Conservation (phyloP, 2,797 vertebrate genomes). For the Pristis pectinata region DNA sequence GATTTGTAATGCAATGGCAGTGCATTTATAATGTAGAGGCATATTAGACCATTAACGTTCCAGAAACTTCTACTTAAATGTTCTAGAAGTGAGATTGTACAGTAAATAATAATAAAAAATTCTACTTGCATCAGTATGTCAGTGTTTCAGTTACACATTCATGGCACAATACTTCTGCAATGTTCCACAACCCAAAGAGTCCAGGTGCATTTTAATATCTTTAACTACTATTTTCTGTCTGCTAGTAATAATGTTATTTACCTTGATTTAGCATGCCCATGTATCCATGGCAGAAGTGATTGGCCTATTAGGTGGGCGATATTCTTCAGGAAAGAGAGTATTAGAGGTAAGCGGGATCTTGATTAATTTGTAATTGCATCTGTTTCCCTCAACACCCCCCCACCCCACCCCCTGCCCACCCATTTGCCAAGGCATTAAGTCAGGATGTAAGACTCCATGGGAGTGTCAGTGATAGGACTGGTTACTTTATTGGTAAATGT, state of each 20-base stretch:
- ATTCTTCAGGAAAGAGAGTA: conserved; percentile 65
- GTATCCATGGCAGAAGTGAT: conserved; percentile 92
- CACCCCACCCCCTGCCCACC: no score
- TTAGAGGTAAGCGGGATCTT: conserved; percentile 67
- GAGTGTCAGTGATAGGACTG: no score
- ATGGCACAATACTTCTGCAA: neutral
- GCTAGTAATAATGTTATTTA: neutral
- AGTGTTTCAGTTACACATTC: neutral
- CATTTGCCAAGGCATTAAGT: neutral
- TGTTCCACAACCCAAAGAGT: no score
- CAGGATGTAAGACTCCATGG: neutral
- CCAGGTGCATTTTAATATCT: neutral
- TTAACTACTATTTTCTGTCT: neutral
- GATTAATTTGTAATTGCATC: neutral
- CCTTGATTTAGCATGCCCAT: conserved; percentile 76
- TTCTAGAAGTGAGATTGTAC: neutral
- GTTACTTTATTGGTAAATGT: no score
- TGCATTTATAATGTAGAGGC: neutral
- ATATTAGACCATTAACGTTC: neutral
- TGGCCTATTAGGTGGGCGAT: conserved; percentile 85
- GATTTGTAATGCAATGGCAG: neutral
- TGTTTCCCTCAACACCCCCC: neutral
- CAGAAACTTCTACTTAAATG: neutral
- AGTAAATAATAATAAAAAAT: neutral
- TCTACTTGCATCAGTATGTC: neutral